Conservation (phyloP, 2,797 vertebrate genomes). For the Eupleurogrammus muticus region DNA sequence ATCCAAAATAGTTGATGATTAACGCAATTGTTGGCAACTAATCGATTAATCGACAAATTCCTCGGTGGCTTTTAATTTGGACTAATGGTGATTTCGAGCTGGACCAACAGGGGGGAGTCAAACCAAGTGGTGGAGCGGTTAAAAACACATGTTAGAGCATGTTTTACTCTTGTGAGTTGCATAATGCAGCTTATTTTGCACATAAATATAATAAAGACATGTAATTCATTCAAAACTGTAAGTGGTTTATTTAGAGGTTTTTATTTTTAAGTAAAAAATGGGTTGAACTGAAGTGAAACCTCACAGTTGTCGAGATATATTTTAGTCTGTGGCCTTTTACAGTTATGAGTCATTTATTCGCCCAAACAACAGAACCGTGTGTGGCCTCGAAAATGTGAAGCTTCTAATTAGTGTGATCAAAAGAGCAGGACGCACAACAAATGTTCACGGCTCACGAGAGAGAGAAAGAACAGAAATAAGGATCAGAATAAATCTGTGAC, state of each 20-base stretch:
- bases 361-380: neutral
- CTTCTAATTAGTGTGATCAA: constrained; percentile 39
- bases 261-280: neutral
- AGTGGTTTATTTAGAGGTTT: neutral
- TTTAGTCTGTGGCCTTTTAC: neutral
- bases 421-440: constrained; percentile 8
- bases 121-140: neutral
- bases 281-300: neutral
- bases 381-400: constrained; percentile 14
- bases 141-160: constrained; percentile 3
- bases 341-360: constrained; percentile 34
- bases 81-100: neutral
- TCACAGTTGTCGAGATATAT: neutral
- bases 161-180: neutral
- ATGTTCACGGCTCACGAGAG: neutral
- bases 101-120: constrained; percentile 47
- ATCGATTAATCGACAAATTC: too few species aligned
- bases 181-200: neutral
- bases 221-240: neutral
- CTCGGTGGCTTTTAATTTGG: too few species aligned
- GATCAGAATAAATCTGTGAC: constrained; percentile 1
- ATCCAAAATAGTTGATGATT: too few species aligned
- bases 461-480: constrained; percentile 2
- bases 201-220: neutral
- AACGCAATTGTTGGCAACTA: too few species aligned